Conservation (phyloP, 2,797 vertebrate species). For the Fistularia tabacaria region DNA sequence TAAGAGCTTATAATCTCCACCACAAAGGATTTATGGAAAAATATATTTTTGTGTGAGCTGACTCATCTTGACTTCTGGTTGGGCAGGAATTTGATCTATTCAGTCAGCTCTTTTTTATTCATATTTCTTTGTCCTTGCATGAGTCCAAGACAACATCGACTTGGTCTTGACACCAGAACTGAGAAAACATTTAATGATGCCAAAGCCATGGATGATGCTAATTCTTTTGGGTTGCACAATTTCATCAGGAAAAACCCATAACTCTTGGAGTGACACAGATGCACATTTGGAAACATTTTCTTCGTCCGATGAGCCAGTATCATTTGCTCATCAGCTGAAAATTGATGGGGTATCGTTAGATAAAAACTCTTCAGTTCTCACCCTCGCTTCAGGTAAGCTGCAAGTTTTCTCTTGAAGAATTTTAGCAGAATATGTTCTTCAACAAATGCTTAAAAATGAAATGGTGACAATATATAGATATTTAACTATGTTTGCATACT, state of each 20-base stretch:
- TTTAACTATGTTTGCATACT: no score
- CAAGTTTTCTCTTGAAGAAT: no score
- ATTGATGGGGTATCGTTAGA: neutral
- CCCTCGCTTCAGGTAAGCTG: conserved; percentile 45
- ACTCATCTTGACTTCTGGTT: neutral
- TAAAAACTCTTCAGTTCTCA: neutral
- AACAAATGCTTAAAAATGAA: no score
- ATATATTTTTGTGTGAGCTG: conserved; percentile 5
- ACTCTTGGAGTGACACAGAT: conserved; percentile 21
- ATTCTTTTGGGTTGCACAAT: conserved; percentile 47
- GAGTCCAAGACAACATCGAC: neutral
- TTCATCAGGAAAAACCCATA: conserved; percentile 23
- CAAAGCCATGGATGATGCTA: conserved; percentile 43
- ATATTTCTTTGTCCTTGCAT: neutral
- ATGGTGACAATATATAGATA: no score
- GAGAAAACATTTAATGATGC: conserved; percentile 25
- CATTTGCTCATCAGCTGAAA: neutral
- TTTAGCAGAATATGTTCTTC: no score
- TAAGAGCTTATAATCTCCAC: neutral
- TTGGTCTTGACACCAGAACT: conserved; percentile 2
- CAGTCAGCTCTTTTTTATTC: neutral
- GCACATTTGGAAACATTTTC: conserved; percentile 7
- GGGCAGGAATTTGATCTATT: no score
- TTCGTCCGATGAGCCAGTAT: conserved; percentile 18
- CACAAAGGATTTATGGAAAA: conserved; percentile 6